Base-by-base conservation (phyloP, 2,888 invertebrate species). In the Xestia sexstrigata region DNA sequence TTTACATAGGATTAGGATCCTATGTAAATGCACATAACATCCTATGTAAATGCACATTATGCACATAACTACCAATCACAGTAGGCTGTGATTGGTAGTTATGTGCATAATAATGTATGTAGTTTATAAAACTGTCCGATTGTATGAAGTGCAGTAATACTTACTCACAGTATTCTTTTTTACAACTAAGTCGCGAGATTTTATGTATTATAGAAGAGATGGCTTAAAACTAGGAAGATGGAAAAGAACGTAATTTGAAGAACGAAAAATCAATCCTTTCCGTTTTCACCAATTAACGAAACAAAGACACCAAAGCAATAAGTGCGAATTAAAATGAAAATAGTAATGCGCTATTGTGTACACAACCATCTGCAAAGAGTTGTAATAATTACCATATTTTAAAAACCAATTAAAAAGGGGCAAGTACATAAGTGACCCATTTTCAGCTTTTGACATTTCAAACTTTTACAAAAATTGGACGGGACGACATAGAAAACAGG, bases 401-500 rank as follows among this genome's bases (percentile, higher is more conserved):
- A 26, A 2, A 20, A 42, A n/a, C 7, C 26, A 69, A n/a, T 35
- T 15, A 23, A 35, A 49, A 68, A 35, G n/a, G 9, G 9, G 23
- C 23, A 6, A 15, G 23, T 4, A n/a, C 23, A 9, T 52, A 15
- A 8, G 49, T 20, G 35, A 13, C 49, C 52, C 42, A 52, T 52
- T 67, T 52, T 15, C 42, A 55, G 55, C 17, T 30, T n/a, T 20
- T n/a, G n/a, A 23, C 63, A n/a, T 42, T 65, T 65, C n/a, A 65
- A 65, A 65, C 42, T 42, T 65, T 42, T 0, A 65, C 45, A n/a
- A n/a, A 42, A 45, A 47, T 70, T 76, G 66, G 70, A 63, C 70
- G 20, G n/a, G 58, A 45, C 55, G 73, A 73, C 66, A 79, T 63
- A 62, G 74, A 72, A 66, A 71, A 47, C 42, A 67, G 79, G 79